Percentiles rank a stretch among this genome's conserved stretches.
phyloP scores from a whole-genome alignment of 64 coral and sea anemone genomes.

The Porites australiensis region DNA sequence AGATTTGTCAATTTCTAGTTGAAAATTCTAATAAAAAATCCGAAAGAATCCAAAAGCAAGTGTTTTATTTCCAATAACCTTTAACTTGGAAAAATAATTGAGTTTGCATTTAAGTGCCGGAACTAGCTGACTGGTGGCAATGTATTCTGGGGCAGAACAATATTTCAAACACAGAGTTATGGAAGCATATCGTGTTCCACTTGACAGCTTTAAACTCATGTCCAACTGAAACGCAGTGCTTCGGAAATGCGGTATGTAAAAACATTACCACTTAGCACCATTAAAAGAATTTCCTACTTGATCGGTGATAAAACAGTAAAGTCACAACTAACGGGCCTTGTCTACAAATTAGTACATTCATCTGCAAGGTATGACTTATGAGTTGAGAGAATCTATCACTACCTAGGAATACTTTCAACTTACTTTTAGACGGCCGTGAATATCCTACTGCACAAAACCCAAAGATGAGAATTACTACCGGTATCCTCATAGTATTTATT shows the following conservation, averaged over 20 bases:
- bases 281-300: neutral
- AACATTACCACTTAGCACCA: neutral
- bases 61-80: neutral
- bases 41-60: neutral
- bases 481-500: conserved; percentile 36
- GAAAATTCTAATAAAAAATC: no score
- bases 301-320: neutral
- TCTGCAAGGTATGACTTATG: neutral
- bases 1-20: no score
- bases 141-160: neutral
- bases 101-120: neutral
- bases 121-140: conserved; percentile 27
- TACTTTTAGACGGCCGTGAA: conserved; percentile 65
- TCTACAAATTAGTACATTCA: neutral
- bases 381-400: neutral
- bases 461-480: conserved; percentile 32
- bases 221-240: neutral
- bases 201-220: neutral
- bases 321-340: no score
- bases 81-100: neutral
- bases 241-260: neutral
- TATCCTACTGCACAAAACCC: conserved; percentile 45
- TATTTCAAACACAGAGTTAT: conserved; percentile 28
- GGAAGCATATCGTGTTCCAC: conserved; percentile 7
- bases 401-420: neutral